A percentile compares a stretch with the other conserved stretches of the same genome.
Evolutionary conservation across 2,888 invertebrate genomes (phyloP).

Genomic region (Eupithecia insigniata): DNA sequence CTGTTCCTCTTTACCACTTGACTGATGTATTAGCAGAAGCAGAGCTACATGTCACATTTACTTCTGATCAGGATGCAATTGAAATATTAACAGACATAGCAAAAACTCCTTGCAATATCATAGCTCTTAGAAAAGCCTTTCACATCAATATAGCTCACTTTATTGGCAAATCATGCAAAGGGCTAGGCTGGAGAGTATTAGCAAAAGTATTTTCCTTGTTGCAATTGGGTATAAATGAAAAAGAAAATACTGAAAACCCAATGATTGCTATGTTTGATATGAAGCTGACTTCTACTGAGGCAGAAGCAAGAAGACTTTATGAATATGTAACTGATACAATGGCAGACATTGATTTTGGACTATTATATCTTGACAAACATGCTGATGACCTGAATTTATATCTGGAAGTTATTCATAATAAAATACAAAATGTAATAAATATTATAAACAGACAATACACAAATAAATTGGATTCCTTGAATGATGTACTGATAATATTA

Average conservation of each 20-base stretch:
- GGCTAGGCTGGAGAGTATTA: slow-evolving; percentile 59
- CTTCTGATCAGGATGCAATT: slow-evolving; percentile 38
- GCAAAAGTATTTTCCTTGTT: slow-evolving; percentile 54
- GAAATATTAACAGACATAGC: slow-evolving; percentile 56
- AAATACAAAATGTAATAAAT: slow-evolving; percentile 55
- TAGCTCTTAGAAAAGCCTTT: slow-evolving; percentile 66
- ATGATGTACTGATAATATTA: slow-evolving; percentile 60
- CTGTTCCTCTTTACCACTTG: slow-evolving; percentile 69
- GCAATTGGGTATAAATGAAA: slow-evolving; percentile 46
- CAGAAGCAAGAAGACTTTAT: slow-evolving; percentile 51
- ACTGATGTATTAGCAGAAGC: slow-evolving; percentile 57
- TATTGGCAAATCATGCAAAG: slow-evolving; percentile 57
- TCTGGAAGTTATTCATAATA: slow-evolving; percentile 53
- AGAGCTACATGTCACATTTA: slow-evolving; percentile 37
- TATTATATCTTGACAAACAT: slow-evolving; percentile 59
- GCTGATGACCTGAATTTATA: slow-evolving; percentile 51
- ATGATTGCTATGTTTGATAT: slow-evolving; percentile 45
- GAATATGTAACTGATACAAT: slow-evolving; percentile 50
- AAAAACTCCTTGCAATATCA: slow-evolving; percentile 69
- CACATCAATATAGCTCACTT: slow-evolving; percentile 62
- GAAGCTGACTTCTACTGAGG: slow-evolving; percentile 44
- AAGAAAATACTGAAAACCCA: slow-evolving; percentile 44
- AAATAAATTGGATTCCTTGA: slow-evolving; percentile 59
- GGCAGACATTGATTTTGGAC: slow-evolving; percentile 57
- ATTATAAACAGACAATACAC: slow-evolving; percentile 64